These are phyloP conservation scores for Ischnus inquisitorius DNA, from an alignment of 2,888 invertebrate genomes.

Conservation along the genomic window DNA sequence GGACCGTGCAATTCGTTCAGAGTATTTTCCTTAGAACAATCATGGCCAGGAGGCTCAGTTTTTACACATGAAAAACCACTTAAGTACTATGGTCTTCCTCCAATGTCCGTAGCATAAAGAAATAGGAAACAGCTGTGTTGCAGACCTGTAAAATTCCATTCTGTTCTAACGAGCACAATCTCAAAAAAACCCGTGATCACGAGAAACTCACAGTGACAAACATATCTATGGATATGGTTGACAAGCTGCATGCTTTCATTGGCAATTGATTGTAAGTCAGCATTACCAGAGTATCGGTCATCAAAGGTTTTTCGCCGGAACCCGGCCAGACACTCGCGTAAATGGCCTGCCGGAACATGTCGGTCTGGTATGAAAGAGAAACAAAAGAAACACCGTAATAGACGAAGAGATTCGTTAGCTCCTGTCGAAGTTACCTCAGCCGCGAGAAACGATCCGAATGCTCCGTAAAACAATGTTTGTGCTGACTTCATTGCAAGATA, in stretches of 20 bases:
- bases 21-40: too few relatives aligned
- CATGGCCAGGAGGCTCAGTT: not conserved
- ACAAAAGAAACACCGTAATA: not conserved
- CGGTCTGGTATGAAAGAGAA: conserved; percentile 15
- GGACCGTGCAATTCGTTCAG: too few relatives aligned
- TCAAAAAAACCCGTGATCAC: not conserved
- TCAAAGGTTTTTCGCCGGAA: conserved; percentile 54
- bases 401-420: not conserved
- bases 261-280: conserved; percentile 56
- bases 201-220: conserved; percentile 37
- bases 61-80: not conserved
- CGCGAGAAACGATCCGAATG: conserved; percentile 57
- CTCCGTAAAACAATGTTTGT: conserved; percentile 62
- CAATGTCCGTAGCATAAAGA: conserved; percentile 52
- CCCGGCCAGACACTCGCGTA: conserved; percentile 60
- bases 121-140: conserved; percentile 54
- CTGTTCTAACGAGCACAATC: not conserved
- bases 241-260: conserved; percentile 53
- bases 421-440: conserved; percentile 48
- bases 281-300: conserved; percentile 63
- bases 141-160: conserved; percentile 22
- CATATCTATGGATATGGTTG: conserved; percentile 64
- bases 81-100: conserved; percentile 24
- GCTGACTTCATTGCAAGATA: conserved; percentile 58
- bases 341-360: too few relatives aligned